These are phyloP conservation scores for Dermatemys mawii DNA, from an alignment of 2,113 vertebrate genomes.

Conservation along the genomic window DNA sequence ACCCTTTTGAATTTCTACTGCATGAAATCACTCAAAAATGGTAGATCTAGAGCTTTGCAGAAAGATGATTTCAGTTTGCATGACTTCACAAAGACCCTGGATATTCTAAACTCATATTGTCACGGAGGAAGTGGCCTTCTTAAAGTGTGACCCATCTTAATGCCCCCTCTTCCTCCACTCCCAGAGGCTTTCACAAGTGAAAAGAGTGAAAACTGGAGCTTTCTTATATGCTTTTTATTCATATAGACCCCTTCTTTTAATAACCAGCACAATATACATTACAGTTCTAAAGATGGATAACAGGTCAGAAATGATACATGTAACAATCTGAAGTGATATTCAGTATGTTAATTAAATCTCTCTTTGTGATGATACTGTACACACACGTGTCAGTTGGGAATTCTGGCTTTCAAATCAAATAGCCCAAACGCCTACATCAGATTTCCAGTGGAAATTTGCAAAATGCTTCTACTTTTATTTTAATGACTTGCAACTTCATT, in stretches of 20 bases:
- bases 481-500: not conserved
- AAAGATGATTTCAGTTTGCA: constrained; percentile 58
- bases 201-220: not conserved
- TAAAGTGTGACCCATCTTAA: not conserved
- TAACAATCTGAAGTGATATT: not conserved
- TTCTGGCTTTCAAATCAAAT: not conserved
- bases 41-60: not conserved
- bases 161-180: not conserved
- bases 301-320: not conserved
- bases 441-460: not conserved
- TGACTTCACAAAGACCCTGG: not conserved
- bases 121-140: not conserved
- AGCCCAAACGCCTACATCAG: not conserved
- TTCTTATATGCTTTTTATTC: not conserved
- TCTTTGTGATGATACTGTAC: not conserved
- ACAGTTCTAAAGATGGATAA: not conserved
- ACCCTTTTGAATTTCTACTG: constrained; percentile 16
- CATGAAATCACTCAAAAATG: constrained; percentile 51
- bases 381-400: not conserved
- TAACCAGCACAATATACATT: not conserved
- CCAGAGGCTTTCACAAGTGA: not conserved
- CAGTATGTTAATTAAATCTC: constrained; percentile 21
- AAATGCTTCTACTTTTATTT: not conserved
- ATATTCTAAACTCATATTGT: not conserved
- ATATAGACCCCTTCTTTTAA: constrained; percentile 15